Evolutionary conservation across 2,888 invertebrate genomes (phyloP).

Genomic region (Bombylius discolor): DNA sequence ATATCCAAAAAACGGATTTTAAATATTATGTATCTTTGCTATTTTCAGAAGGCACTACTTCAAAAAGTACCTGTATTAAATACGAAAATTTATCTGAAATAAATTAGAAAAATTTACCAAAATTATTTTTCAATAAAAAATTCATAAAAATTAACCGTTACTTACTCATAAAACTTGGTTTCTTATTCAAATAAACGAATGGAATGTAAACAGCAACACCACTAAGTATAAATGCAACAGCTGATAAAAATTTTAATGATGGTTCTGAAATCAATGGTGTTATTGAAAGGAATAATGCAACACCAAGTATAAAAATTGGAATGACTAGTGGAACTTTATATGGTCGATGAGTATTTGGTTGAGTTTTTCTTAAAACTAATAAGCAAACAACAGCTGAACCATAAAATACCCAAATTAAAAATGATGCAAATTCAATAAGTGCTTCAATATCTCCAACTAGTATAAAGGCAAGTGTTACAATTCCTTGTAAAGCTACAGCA

Average conservation of each 20-base stretch:
- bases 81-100: slow-evolving; percentile 51
- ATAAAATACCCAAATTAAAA: slow-evolving; percentile 79
- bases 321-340: slow-evolving; percentile 61
- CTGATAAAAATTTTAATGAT: slow-evolving; percentile 61
- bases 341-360: slow-evolving; percentile 52
- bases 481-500: slow-evolving; percentile 62
- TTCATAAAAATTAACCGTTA: slow-evolving; percentile 2
- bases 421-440: slow-evolving; percentile 74
- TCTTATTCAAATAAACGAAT: slow-evolving; percentile 57
- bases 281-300: slow-evolving; percentile 58
- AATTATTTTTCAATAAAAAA: background rate
- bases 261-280: slow-evolving; percentile 65
- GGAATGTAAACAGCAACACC: slow-evolving; percentile 60
- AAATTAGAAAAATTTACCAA: slow-evolving; percentile 7
- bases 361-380: slow-evolving; percentile 56
- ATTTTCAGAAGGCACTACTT: slow-evolving; percentile 43
- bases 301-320: slow-evolving; percentile 55
- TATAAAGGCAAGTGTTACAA: slow-evolving; percentile 58
- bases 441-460: slow-evolving; percentile 58
- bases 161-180: slow-evolving; percentile 52
- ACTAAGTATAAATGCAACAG: slow-evolving; percentile 53
- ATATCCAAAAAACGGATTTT: background rate
- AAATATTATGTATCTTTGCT: slow-evolving; percentile 9
- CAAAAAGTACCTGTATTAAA: slow-evolving; percentile 51
- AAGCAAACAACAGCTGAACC: slow-evolving; percentile 69